A percentile compares a stretch with the other conserved stretches of the same genome.
These are phyloP conservation scores for Galaxias olidus DNA, from an alignment of 2,797 vertebrate species.

Conservation along the genomic window DNA sequence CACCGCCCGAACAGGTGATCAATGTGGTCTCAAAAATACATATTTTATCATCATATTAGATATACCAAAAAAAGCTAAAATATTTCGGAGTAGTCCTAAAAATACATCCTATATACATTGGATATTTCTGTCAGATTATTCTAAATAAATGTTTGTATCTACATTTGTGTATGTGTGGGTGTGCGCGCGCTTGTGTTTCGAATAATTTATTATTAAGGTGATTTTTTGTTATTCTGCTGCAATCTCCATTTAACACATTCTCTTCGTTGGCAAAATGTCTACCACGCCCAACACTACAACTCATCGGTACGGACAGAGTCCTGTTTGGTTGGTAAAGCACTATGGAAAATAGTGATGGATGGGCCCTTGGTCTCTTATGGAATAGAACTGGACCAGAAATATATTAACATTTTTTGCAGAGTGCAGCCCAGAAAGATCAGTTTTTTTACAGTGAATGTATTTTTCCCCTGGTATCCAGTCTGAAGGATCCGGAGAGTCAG, in stretches of 20 bases:
- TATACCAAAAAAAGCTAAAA: no score
- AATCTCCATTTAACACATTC: slow-evolving; percentile 33
- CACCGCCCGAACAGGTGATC: no score
- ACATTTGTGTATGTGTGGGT: no score
- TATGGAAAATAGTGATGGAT: slow-evolving; percentile 66
- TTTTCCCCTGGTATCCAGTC: slow-evolving; percentile 27
- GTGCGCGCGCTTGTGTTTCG: no score
- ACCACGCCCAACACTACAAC: slow-evolving; percentile 40
- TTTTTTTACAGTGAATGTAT: slow-evolving; percentile 45
- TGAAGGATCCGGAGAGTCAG: slow-evolving; percentile 33
- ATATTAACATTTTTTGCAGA: slow-evolving; percentile 40
- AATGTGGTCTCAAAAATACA: no score
- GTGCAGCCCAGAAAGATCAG: slow-evolving; percentile 48
- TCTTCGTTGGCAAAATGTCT: slow-evolving; percentile 36
- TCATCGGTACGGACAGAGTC: slow-evolving; percentile 56
- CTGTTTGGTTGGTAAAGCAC: slow-evolving; percentile 56
- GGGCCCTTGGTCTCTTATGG: slow-evolving; percentile 55
- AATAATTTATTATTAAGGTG: no score
- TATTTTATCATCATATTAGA: no score
- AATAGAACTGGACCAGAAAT: slow-evolving; percentile 45
- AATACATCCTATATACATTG: no score
- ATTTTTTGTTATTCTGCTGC: slow-evolving; percentile 30
- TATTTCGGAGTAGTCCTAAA: no score
- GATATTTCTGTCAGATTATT: no score
- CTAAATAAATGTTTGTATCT: no score